Evolutionary conservation across 2,888 invertebrate genomes (phyloP).

Genomic region (Rhagonycha fulva): DNA sequence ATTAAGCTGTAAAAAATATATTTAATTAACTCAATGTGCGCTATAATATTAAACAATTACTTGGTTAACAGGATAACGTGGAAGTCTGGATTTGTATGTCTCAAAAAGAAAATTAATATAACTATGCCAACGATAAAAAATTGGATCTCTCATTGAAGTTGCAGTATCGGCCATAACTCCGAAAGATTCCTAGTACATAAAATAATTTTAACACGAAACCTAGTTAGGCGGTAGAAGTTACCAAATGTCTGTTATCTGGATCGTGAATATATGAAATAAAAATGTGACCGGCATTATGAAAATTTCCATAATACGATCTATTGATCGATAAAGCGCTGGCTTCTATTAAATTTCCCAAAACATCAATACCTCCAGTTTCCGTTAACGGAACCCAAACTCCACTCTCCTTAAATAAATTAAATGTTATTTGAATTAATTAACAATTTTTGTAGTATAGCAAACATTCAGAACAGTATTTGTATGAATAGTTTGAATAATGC

Average conservation of each 20-base stretch:
- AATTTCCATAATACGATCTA: conserved; percentile 72
- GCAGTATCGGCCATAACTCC: conserved; percentile 83
- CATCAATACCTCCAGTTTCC: conserved; percentile 74
- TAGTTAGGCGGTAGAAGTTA: conserved; percentile 45
- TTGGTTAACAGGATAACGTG: conserved; percentile 65
- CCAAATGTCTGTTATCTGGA: conserved; percentile 75
- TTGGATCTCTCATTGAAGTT: conserved; percentile 85
- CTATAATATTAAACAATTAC: conserved; percentile 50
- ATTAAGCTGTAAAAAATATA: conserved; percentile 58
- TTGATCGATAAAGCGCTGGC: conserved; percentile 72
- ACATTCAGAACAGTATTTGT: conserved; percentile 63
- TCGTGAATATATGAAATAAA: conserved; percentile 79
- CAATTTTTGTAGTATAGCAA: conserved; percentile 41
- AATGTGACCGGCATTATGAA: conserved; percentile 84
- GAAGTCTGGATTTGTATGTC: conserved; percentile 71
- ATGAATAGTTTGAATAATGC: conserved; percentile 73
- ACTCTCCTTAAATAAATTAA: conserved; percentile 55
- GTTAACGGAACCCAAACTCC: conserved; percentile 63
- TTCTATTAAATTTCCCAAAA: conserved; percentile 80
- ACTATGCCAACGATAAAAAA: conserved; percentile 86
- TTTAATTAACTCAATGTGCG: not conserved
- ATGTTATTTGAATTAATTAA: not conserved
- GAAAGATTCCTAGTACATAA: conserved; percentile 67
- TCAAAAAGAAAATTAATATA: conserved; percentile 79
- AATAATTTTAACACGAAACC: not conserved